Base-by-base conservation (phyloP, 1,140 invertebrate species). In the Pachypsylla venusta region DNA sequence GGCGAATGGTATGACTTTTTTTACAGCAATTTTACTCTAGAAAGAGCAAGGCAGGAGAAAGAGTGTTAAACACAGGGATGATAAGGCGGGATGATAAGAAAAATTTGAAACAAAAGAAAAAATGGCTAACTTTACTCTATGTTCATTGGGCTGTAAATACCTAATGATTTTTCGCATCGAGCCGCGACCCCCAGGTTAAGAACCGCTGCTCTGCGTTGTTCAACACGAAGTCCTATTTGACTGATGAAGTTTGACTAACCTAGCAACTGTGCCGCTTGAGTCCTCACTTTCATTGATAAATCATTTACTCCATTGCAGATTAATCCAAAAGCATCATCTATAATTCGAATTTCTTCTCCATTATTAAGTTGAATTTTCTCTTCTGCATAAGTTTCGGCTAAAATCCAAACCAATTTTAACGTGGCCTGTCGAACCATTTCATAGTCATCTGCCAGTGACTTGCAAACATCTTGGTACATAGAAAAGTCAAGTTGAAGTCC, bases 241-340 rank as follows among this genome's bases (percentile, higher is more conserved):
- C 82, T 83, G 75, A 97, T 87, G 26, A 81, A 79, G 10, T 93
- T 93, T 35, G 7, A 35, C 30, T 35, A 10, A 35, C 30, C 61
- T 30, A 96, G 73, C 57, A 89, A 73, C 19, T 82, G 80, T 65
- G 87, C 88, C 1, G 89, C 87, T 24, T 83, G 74, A 1, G 83
- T 84, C 63, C 91, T 77, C 10, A 93, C 89, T 59, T 81, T 78
- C 70, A 89, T 83, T 7, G 84, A 92, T n/a, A 94, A 76, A 73
- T 98, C 95, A 66, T 91, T 95, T 40, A 98, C 84, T 10, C 89
- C 81, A 64, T 87, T 85, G 69, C 95, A 99, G 24, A 98, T 85
- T 73, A 93, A 88, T 24, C 87, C 87, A 78, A 99, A 99, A 0
- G 93, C 93, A 73, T 97, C 93, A 72, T 99, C 96, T 22, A 93